Base-by-base conservation (phyloP, 2,113 vertebrate species). In the Paedocypris sp. region DNA sequence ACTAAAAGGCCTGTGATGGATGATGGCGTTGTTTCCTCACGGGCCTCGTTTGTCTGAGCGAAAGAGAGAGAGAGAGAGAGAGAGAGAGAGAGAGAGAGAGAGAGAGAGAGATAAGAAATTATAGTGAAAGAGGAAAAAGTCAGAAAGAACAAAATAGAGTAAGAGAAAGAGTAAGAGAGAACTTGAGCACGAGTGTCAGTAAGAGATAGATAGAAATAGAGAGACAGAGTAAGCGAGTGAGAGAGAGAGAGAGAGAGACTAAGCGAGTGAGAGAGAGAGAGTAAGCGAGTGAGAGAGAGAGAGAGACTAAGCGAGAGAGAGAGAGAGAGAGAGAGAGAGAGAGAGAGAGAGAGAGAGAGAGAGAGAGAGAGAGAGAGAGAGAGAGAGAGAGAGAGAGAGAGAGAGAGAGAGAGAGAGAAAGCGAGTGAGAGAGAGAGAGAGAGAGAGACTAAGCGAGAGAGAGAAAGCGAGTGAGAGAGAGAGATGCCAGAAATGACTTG, bases 1-100 rank as follows among this genome's bases (percentile, higher is more conserved):
- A 85, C 82, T 87, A 79, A 89, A 75, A 50, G 75, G 71, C 77
- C 78, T 81, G 82, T 85, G 88, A 80, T 79, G 77, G 82, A 86
- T 87, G 71, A 70, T 64, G 76, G 73, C 70, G 42, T 70, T n/a
- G n/a, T n/a, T 79, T 63, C 69, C 53, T 72, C 56, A 35, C 59
- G 62, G 72, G 67, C 68, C 54, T 68, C 80, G 79, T 83, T 71
- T 64, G 73, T 83, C 78, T 82, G 75, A 73, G 29, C 4, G 36
- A 20, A 71, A 61, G 60, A 19, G 36, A 29, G 8, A 53, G 35
- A 48, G 65, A 72, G 41, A 12, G 31, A 49, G 70, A 72, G 68
- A 51, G 51, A 73, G 29, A 7, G 36, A 20, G 72, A 61, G 60
- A 19, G 36, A 29, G 8, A 53, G 35, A 48, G 65, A 72, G 41